Base-by-base conservation (phyloP, 2,113 vertebrate species). In the Pavo muticus region DNA sequence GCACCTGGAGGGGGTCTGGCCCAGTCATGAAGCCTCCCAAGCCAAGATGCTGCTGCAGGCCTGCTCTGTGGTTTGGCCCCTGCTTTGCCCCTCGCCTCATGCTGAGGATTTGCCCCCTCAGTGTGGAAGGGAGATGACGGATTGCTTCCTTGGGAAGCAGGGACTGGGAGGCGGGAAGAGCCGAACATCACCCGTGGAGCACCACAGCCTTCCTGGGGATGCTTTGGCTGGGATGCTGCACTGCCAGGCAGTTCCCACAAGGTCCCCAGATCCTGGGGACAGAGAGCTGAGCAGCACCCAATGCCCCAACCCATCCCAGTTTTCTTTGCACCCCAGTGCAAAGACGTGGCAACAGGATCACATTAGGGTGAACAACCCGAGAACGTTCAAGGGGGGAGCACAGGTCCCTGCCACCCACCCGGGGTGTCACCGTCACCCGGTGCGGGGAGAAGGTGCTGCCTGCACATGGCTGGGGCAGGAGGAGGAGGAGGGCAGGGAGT, bases 201-300 rank as follows among this genome's bases (percentile, higher is more conserved):
- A 45, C 29, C 48, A 30, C 32, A 37, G n/a, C 73, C 85, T 79
- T 47, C 57, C 63, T 0, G 0, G 39, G 23, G 70, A 20, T 37
- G 1, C 30, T 69, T 7, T 17, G 60, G 42, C 52, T 12, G 71
- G 29, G 70, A 11, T 8, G 30, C 14, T 1, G 0, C 82, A 29
- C 10, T 4, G 0, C 3, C 2, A 18, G 14, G 24, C 3, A 1
- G 16, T 13, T 7, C 1, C 0, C 59, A 27, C 54, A 0, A 11
- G 18, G n/a, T 42, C 71, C 23, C 29, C 3, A 1, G 57, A 4
- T 25, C 57, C 68, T 1, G 8, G 57, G 59, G 56, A 29, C 0
- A 14, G 65, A 5, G 30, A 65, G 3, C 47, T 5, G 2, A 3
- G 61, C 14, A 35, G 40, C 2, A 0, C 10, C 25, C 54, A 4